Base-by-base conservation (phyloP, 2,113 vertebrate species). In the Anas platyrhynchos region DNA sequence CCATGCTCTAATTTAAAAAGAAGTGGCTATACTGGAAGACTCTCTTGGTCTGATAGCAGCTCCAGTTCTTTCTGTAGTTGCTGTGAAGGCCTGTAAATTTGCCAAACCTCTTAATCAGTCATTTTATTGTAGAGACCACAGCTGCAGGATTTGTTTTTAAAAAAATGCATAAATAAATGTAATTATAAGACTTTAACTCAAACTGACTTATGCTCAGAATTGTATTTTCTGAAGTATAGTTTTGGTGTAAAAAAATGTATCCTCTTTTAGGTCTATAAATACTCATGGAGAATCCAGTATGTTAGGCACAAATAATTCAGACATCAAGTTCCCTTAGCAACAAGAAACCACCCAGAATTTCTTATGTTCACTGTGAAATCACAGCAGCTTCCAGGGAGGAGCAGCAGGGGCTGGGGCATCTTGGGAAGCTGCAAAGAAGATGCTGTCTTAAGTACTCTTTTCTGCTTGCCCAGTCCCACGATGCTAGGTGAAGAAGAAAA, bases 51-150 rank as follows among this genome's bases (percentile, higher is more conserved):
- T 94, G 67, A 44, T 38, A 88, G 66, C n/a, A 87, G 1, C 17
- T 84, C 69, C 81, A 56, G 16, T 80, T 54, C 55, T 74, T 63
- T 69, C 25, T 77, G 12, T 82, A 95, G 88, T 41, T 93, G 62
- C 66, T 93, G 58, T n/a, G 41, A 88, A 91, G 27, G 38, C 10
- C 56, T 96, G 38, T 88, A 67, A 79, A 12, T 79, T 94, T 88
- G 32, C 75, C 69, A 94, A 22, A 79, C 16, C 29, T 85, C 26
- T 83, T 91, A 93, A 83, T 78, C 69, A 84, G 16, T 31, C 10
- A 43, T 79, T 91, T 95, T 26, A 34, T 15, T 54, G 27, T 18
- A 77, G 4, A 32, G 44, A 48, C 26, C 27, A 6, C 26, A 83
- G 7, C 20, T 80, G 21, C 32, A 65, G 2, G 3, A 81, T 63